Percentiles rank a stretch among this genome's conserved stretches.
Evolutionary conservation across 2,797 vertebrate genomes (phyloP).

Genomic region (Myotis pilosus): DNA sequence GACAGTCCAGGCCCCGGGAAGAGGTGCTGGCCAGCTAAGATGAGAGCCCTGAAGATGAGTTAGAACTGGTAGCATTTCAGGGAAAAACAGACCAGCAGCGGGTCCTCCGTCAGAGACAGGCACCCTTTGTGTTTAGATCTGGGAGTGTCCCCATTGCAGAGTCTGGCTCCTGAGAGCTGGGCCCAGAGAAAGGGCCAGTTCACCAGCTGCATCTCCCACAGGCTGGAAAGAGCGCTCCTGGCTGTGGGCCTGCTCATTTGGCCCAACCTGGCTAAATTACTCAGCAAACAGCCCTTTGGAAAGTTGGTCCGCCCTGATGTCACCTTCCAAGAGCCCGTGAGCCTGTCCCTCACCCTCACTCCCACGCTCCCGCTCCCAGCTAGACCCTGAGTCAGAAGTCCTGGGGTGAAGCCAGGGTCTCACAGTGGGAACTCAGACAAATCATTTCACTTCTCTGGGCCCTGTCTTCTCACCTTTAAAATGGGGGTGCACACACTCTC

Average conservation of each 20-base stretch:
- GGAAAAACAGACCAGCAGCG: fast-evolving
- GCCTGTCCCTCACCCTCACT: neutral
- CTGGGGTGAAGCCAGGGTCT: neutral
- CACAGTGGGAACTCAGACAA: neutral
- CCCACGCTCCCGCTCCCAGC: neutral
- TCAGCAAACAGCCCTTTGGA: neutral
- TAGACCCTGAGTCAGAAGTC: neutral
- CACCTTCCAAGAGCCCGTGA: neutral
- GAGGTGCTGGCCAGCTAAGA: neutral
- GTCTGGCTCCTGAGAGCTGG: neutral
- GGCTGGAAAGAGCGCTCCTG: neutral
- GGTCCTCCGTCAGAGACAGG: neutral
- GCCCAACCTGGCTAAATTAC: neutral
- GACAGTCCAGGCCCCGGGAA: neutral
- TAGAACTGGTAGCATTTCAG: neutral
- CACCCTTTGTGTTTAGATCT: neutral
- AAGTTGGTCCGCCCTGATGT: neutral
- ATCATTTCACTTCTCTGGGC: neutral
- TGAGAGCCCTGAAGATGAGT: neutral
- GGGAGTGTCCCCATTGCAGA: fast-evolving
- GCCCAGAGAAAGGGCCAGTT: neutral
- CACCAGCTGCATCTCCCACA: neutral
- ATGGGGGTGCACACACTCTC: neutral
- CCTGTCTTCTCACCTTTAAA: neutral
- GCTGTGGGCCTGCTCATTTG: neutral